Percentiles rank a stretch among this genome's conserved stretches.
These are phyloP conservation scores for Melitaea cinxia DNA, from an alignment of 1,140 invertebrate species.

Conservation along the genomic window DNA sequence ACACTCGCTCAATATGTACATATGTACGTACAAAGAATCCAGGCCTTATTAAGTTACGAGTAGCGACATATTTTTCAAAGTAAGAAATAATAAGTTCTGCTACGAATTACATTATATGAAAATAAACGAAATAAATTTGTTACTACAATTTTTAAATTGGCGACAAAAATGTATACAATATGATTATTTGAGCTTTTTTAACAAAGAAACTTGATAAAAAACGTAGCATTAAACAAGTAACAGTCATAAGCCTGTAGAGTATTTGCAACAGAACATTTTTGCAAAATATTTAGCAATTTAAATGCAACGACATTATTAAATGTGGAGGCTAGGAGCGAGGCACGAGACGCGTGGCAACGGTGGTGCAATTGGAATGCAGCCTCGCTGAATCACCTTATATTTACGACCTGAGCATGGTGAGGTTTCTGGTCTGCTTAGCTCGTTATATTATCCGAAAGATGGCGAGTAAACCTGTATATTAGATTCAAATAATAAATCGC, in stretches of 20 bases:
- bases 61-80: no score
- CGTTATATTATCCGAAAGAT: background rate
- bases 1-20: no score
- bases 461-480: no score
- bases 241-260: background rate
- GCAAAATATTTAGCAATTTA: slow-evolving; percentile 18
- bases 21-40: no score
- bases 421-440: background rate
- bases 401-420: slow-evolving; percentile 2
- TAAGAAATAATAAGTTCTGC: no score
- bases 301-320: slow-evolving; percentile 20
- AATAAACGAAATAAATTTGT: background rate
- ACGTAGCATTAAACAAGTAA: background rate
- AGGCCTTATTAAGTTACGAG: no score
- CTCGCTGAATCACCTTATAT: slow-evolving; percentile 31
- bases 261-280: slow-evolving; percentile 10
- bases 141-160: background rate
- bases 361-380: slow-evolving; percentile 37
- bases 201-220: background rate
- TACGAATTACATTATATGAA: background rate
- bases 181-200: no score
- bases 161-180: no score
- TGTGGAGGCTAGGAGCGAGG: slow-evolving; percentile 8
- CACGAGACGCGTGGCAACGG: slow-evolving; percentile 9
- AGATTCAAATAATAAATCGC: no score